Evolutionary conservation across 1,140 invertebrate genomes (phyloP).

Genomic region (Bombus sylvicola): DNA sequence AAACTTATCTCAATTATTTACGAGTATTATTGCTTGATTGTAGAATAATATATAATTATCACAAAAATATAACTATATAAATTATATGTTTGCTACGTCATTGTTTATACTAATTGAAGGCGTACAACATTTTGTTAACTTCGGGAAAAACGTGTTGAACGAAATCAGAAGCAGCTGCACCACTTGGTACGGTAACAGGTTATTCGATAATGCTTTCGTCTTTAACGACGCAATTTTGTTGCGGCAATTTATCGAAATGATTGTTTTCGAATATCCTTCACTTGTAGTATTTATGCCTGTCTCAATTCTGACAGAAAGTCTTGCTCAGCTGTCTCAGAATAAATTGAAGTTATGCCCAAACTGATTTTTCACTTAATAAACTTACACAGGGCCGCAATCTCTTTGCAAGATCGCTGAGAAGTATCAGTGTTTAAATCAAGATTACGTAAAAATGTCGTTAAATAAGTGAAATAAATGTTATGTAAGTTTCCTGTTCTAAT

Average conservation of each 20-base stretch:
- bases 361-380: neutral
- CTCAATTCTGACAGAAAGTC: neutral
- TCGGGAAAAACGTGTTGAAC: too few relatives aligned
- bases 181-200: neutral
- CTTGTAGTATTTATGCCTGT: neutral
- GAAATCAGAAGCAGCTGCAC: neutral
- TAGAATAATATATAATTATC: too few relatives aligned
- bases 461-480: neutral
- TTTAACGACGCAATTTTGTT: neutral
- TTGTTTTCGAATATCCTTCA: neutral
- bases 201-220: neutral
- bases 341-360: neutral
- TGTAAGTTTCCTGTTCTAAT: neutral
- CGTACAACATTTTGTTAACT: neutral
- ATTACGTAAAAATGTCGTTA: neutral
- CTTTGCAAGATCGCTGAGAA: neutral
- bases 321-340: neutral
- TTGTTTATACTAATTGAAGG: neutral
- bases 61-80: too few relatives aligned
- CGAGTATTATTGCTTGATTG: too few relatives aligned
- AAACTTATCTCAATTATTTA: too few relatives aligned
- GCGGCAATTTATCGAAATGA: neutral
- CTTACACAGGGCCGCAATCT: neutral
- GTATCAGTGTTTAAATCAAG: neutral
- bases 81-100: neutral